Conservation (phyloP, 1,140 invertebrate genomes). For the Nylanderia fulva region DNA sequence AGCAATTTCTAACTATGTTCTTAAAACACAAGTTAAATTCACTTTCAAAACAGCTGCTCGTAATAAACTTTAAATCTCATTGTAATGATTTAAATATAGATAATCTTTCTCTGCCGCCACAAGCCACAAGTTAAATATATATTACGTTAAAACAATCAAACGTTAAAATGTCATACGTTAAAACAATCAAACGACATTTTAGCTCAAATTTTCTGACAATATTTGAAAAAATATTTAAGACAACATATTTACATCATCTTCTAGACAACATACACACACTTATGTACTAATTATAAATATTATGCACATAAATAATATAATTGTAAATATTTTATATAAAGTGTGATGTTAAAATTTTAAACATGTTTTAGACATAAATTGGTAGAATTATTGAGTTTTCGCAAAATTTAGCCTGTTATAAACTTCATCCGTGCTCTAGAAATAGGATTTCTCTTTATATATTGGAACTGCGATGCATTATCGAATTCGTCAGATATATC, state of each 20-base stretch:
- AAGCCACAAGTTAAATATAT: not conserved
- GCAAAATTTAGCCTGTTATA: not conserved
- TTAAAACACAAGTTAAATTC: not conserved
- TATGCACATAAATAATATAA: too few species aligned
- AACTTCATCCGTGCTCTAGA: not conserved
- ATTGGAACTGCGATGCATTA: not conserved
- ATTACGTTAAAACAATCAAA: not conserved
- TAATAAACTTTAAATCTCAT: constrained; percentile 2
- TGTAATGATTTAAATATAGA: not conserved
- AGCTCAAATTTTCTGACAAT: not conserved
- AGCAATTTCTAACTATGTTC: not conserved
- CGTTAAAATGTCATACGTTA: too few species aligned
- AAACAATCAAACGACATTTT: not conserved
- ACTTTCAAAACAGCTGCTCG: not conserved
- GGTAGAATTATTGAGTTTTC: not conserved
- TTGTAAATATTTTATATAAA: not conserved
- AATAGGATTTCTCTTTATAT: not conserved
- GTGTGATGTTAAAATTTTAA: not conserved
- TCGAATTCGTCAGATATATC: constrained; percentile 6
- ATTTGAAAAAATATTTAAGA: not conserved
- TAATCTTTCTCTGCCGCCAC: not conserved
- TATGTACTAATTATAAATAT: too few species aligned
- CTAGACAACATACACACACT: not conserved
- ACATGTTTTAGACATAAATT: not conserved
- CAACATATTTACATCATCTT: not conserved